Conservation (phyloP, 2,113 vertebrate genomes). For the Girardinichthys multiradiatus region DNA sequence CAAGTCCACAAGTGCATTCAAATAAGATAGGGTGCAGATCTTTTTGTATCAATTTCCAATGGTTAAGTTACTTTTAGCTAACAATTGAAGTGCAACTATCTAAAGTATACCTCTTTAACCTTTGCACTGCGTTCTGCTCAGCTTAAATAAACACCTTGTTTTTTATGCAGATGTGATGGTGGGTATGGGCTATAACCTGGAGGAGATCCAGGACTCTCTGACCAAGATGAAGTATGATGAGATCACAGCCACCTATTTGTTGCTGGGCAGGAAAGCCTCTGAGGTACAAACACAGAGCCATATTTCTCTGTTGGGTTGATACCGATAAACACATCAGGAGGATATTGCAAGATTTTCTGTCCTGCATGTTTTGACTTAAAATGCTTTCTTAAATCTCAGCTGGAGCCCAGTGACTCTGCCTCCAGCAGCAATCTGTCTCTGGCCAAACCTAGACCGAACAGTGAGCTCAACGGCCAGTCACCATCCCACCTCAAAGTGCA, state of each 20-base stretch:
- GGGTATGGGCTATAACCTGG: slow-evolving; percentile 97
- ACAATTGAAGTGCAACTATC: no score
- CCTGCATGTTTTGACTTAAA: not conserved
- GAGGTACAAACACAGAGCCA: slow-evolving; percentile 83
- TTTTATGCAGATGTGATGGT: slow-evolving; percentile 92
- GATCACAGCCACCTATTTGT: slow-evolving; percentile 95
- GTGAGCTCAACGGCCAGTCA: slow-evolving; percentile 95
- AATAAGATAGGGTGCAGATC: not conserved
- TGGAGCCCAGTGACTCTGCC: slow-evolving; percentile 94
- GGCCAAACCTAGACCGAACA: slow-evolving; percentile 91
- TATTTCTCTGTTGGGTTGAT: not conserved
- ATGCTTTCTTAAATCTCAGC: slow-evolving; percentile 64
- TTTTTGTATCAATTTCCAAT: not conserved
- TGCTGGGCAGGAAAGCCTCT: slow-evolving; percentile 93
- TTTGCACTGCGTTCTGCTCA: not conserved
- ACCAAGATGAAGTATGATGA: slow-evolving; percentile 99
- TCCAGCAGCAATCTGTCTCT: slow-evolving; percentile 96
- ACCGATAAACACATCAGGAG: not conserved
- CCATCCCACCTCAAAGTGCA: slow-evolving; percentile 94
- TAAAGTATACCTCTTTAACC: not conserved
- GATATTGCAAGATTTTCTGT: not conserved
- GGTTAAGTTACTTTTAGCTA: not conserved
- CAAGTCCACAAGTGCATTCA: not conserved
- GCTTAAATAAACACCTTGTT: not conserved
- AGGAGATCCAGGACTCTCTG: slow-evolving; percentile 97